Conservation (phyloP, 1,140 invertebrate species). For the Drosophila tani region DNA sequence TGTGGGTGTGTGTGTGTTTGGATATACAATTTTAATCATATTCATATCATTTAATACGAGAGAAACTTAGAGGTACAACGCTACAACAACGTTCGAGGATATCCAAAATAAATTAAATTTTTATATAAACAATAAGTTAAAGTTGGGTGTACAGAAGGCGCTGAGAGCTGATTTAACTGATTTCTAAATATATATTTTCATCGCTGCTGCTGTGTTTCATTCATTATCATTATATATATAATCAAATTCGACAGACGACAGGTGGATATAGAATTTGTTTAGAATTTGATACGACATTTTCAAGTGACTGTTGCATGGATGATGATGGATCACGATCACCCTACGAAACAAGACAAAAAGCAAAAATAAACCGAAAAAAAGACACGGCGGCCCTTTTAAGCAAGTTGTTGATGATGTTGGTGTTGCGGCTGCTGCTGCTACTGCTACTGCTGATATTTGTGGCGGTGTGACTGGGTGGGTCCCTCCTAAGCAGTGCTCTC, state of each 20-base stretch:
- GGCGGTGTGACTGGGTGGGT: constrained; percentile 46
- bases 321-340: constrained; percentile 35
- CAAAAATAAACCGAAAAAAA: constrained; percentile 60
- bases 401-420: constrained; percentile 23
- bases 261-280: constrained; percentile 33
- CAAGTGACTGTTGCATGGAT: constrained; percentile 24
- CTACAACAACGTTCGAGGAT: constrained; percentile 35
- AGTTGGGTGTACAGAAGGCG: not conserved
- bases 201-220: constrained; percentile 23
- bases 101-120: constrained; percentile 36
- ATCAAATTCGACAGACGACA: constrained; percentile 60
- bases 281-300: constrained; percentile 50
- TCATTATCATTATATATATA: constrained; percentile 12
- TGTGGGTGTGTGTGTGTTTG: not conserved
- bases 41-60: constrained; percentile 42
- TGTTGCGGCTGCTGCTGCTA: constrained; percentile 39
- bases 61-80: constrained; percentile 47
- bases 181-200: constrained; percentile 23
- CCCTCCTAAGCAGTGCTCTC: constrained; percentile 82
- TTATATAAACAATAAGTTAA: constrained; percentile 28
- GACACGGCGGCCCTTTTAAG: constrained; percentile 51
- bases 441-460: constrained; percentile 36
- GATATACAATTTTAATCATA: constrained; percentile 22
- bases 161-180: not conserved
- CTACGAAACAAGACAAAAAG: constrained; percentile 58